phyloP scores from a whole-genome alignment of 2,888 invertebrate genomes.

The Papilio protenor region DNA sequence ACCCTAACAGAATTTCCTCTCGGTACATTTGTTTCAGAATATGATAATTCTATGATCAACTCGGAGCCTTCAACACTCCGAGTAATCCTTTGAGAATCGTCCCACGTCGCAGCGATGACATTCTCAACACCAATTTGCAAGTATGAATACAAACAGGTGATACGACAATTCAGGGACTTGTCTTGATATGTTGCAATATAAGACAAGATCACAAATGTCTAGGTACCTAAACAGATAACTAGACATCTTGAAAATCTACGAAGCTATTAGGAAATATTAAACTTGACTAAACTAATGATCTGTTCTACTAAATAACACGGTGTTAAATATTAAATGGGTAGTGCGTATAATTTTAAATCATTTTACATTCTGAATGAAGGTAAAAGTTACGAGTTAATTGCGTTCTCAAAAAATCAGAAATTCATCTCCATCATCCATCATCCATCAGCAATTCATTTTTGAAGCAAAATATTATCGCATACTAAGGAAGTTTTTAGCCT shows the following conservation, averaged over 20 bases:
- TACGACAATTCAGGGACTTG: not conserved
- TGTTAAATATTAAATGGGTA: not conserved
- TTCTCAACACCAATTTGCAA: slow-evolving; percentile 30
- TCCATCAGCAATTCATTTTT: not conserved
- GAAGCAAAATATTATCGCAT: not conserved
- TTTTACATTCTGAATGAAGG: not conserved
- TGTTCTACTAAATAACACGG: not conserved
- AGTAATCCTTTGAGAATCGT: slow-evolving; percentile 35
- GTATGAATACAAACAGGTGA: slow-evolving; percentile 26
- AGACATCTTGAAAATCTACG: not conserved
- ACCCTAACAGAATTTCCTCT: slow-evolving; percentile 7
- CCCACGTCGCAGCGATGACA: slow-evolving; percentile 20
- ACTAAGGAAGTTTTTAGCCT: not conserved
- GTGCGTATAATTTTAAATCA: not conserved
- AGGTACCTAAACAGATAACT: not conserved
- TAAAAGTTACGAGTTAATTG: not conserved
- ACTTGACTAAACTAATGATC: not conserved
- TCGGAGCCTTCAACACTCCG: slow-evolving; percentile 24
- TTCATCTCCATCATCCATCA: no score
- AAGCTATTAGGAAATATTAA: not conserved
- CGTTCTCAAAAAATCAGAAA: not conserved
- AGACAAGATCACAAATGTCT: not conserved
- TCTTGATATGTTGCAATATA: not conserved
- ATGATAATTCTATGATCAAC: slow-evolving; percentile 37
- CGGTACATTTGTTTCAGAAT: slow-evolving; percentile 21